A percentile compares a stretch with the other conserved stretches of the same genome.
phyloP scores from a whole-genome alignment of 2,888 invertebrate genomes.

The Stenodera caucasica region DNA sequence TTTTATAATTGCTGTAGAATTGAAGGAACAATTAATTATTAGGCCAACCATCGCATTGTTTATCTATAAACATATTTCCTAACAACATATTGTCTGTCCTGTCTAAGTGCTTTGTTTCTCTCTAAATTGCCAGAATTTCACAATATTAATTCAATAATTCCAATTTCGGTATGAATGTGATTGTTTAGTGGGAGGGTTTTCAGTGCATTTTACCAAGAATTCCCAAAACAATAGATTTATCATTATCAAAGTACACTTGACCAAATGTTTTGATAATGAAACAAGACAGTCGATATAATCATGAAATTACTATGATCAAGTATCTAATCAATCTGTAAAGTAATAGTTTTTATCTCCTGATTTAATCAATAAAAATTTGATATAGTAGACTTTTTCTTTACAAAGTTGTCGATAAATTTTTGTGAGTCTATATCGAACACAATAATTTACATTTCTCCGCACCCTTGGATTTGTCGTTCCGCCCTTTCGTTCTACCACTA shows the following conservation, averaged over 20 bases:
- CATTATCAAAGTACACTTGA: not conserved
- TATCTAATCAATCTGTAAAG: too few species aligned
- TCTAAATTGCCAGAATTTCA: not conserved
- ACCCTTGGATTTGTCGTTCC: not conserved
- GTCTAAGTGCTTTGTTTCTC: not conserved
- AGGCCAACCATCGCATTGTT: not conserved
- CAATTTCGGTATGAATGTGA: not conserved
- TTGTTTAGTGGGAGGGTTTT: not conserved
- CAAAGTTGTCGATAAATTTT: not conserved
- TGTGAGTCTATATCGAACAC: not conserved
- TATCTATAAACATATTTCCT: not conserved
- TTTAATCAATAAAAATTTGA: too few species aligned
- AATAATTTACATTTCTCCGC: conserved; percentile 3
- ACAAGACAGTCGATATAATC: too few species aligned
- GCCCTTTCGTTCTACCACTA: not conserved
- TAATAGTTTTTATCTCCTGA: too few species aligned
- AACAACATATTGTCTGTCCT: not conserved
- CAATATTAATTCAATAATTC: not conserved
- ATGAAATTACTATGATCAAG: too few species aligned
- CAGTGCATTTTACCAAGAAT: not conserved
- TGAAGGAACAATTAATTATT: not conserved
- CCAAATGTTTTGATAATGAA: not conserved
- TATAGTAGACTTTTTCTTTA: too few species aligned
- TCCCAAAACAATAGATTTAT: not conserved
- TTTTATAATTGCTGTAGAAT: not conserved